Evolutionary conservation across 1,140 invertebrate species (phyloP), one percentile per base, ranked within the genome.

Genomic region (Rhynchophorus ferrugineus): DNA sequence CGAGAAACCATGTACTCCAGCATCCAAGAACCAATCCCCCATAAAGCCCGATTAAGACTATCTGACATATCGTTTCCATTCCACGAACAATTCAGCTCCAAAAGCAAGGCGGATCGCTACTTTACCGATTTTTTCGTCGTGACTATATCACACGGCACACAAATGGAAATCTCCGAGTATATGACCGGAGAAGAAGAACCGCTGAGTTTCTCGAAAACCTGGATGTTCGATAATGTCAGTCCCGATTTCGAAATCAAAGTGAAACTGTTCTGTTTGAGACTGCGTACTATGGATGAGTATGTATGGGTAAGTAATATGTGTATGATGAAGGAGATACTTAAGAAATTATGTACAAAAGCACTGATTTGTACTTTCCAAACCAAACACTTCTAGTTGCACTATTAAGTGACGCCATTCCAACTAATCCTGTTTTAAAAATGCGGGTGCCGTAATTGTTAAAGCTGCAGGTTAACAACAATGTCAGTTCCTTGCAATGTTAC

Each of bases 231-330:
- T 3, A 20, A 53, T 41, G 24, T 57, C 2, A 14, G 41, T 21
- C 39, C 48, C 3, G 44, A 53, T 29, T 57, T 53, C 41, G 29
- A 49, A 16, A 49, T 57, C 16, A 44, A 49, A 20, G 29, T 52
- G 8, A 37, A 53, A 48, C 20, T 57, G n/a, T 57, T 44, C 36
- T 53, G 39, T 16, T 34, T 57, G 9, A 54, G 17, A 9, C 13
- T 53, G 17, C n/a, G 36, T 2, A 53, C 49, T 1, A 42, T 33
- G 8, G 11, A 54, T 11, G 38, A 48, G 34, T 19, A 46, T 55
- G 19, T 43, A 13, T 55, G 36, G 44, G 41, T 44, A 55, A 49
- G 29, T 38, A 45, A 34, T 13, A n/a, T 6, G 14, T 14, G 3
- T n/a, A 34, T 22, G 16, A 33, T 21, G n/a, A 44, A 7, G 13